Evolutionary conservation across 1,140 invertebrate species (phyloP), one percentile per base, ranked within the genome.

Genomic region (Bombus confusus): DNA sequence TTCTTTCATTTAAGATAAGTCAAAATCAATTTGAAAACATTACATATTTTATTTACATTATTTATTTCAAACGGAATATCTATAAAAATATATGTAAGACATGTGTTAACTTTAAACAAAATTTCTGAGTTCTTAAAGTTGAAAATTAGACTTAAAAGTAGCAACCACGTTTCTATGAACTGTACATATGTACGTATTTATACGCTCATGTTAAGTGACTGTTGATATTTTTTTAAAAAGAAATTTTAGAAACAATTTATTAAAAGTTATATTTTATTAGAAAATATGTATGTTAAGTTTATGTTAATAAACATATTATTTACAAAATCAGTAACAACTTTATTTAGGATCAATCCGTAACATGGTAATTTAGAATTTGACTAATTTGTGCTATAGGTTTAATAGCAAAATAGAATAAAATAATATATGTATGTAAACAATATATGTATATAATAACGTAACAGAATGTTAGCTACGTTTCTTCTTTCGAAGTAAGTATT

Each of bases 401-500:
- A 64, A 37, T 37, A 31, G 9, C 10, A 15, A 28, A 41, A 39
- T 73, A 73, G 43, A 77, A 31, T n/a, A 77, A 41, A 25, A 64
- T 62, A n/a, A 28, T 10, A 34, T 77, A 77, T 37, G 34, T 88
- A 83, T 72, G 90, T 93, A 66, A 47, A 5, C 2, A 66, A 31
- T 66, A 62, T 62, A 62, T 62, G 4, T 9, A 66, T 31, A 64
- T 39, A 78, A 31, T 25, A 78, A 39, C 3, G n/a, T 76, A 76
- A 57, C 31, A 88, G 77, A 78, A 93, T 93, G 88, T 68, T 92
- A 43, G 59, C 84, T 13, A 69, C 88, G 43, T 66, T 79, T 43
- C 37, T 87, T 37, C 41, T 92, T 77, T 83, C 79, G 12, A 92
- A 85, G 93, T 93, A 87, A 86, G 85, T 86, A 75, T 39, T 69